phyloP scores from a whole-genome alignment of 1,140 invertebrate species.

The Bombus pyrosoma region DNA sequence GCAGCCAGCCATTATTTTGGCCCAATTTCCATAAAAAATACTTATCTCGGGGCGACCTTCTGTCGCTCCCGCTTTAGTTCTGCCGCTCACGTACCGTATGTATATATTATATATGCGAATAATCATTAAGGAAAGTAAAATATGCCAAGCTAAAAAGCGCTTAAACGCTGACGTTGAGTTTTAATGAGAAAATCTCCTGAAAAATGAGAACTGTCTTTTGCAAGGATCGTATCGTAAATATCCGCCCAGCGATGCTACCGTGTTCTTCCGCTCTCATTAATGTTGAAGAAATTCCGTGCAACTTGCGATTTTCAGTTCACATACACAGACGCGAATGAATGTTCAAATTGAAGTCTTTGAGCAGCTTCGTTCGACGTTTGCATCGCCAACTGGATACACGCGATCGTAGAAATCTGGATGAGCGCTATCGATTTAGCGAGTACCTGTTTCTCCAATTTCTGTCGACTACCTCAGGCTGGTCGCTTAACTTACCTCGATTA shows the following conservation, averaged over 20 bases:
- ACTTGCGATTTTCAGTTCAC: background rate
- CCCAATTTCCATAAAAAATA: background rate
- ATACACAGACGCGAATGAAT: background rate
- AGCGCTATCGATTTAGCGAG: too few relatives aligned
- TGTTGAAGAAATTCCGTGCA: background rate
- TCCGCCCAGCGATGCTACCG: background rate
- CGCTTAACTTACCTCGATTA: background rate
- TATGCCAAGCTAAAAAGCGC: background rate
- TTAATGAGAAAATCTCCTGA: slow-evolving; percentile 17
- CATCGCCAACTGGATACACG: background rate
- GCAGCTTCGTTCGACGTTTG: background rate
- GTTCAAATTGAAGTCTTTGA: too few relatives aligned
- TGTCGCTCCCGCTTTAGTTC: too few relatives aligned
- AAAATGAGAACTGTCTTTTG: slow-evolving; percentile 11
- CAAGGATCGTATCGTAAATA: slow-evolving; percentile 9
- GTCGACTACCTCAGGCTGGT: background rate
- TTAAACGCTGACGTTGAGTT: background rate
- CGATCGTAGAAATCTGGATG: background rate
- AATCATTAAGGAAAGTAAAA: slow-evolving; percentile 30
- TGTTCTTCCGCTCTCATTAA: slow-evolving; percentile 17
- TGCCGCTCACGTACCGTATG: background rate
- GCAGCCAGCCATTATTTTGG: background rate
- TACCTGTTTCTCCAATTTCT: background rate
- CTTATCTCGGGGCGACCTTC: background rate
- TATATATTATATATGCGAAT: too few relatives aligned